Conservation (phyloP, 2,113 vertebrate species). For the Percopsis transmontana region DNA sequence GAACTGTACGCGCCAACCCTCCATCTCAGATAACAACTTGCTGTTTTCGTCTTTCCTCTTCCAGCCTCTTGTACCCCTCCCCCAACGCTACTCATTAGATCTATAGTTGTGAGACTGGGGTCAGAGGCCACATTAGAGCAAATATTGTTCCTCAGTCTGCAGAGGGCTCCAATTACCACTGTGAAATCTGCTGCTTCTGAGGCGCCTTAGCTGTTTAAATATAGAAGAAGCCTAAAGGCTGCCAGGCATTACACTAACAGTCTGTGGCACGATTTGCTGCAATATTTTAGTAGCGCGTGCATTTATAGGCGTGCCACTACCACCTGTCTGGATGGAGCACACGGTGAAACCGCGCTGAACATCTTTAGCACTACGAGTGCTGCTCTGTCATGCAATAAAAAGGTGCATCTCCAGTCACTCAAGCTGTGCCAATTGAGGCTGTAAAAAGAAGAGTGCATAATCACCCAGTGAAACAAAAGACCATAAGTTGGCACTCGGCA, state of each 20-base stretch:
- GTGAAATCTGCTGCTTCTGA: constrained; percentile 61
- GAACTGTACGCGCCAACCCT: constrained; percentile 37
- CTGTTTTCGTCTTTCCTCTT: constrained; percentile 15
- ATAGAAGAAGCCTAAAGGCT: constrained; percentile 24
- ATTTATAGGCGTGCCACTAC: constrained; percentile 34
- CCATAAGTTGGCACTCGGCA: constrained; percentile 51
- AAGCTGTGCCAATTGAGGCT: constrained; percentile 53
- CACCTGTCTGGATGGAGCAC: constrained; percentile 55
- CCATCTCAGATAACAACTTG: constrained; percentile 34
- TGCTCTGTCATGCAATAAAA: constrained; percentile 42
- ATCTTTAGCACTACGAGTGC: constrained; percentile 36
- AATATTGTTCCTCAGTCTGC: constrained; percentile 61
- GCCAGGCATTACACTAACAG: constrained; percentile 39
- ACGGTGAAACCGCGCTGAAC: constrained; percentile 42
- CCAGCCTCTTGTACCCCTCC: constrained; percentile 25
- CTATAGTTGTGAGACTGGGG: constrained; percentile 56
- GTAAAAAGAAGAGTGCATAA: constrained; percentile 44
- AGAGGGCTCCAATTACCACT: constrained; percentile 65
- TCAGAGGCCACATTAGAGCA: constrained; percentile 65
- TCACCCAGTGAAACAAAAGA: constrained; percentile 59
- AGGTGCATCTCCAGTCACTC: constrained; percentile 13
- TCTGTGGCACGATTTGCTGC: constrained; percentile 19
- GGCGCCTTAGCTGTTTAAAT: constrained; percentile 56
- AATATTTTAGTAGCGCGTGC: constrained; percentile 43
- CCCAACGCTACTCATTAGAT: constrained; percentile 49